A percentile compares a stretch with the other conserved stretches of the same genome.
These are phyloP conservation scores for Eurois occulta DNA, from an alignment of 2,888 invertebrate genomes.

Conservation along the genomic window DNA sequence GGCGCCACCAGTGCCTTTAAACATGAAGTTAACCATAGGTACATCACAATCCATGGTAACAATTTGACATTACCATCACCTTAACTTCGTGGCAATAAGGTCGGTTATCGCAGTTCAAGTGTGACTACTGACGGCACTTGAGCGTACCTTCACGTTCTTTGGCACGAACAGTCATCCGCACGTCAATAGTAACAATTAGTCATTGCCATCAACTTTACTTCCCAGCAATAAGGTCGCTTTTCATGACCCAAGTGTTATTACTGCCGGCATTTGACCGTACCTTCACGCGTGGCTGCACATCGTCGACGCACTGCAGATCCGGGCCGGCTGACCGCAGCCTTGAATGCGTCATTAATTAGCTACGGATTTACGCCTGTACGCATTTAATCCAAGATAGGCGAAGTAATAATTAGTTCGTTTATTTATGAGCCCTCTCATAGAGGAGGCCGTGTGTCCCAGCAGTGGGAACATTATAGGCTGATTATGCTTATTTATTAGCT, in stretches of 20 bases:
- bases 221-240: not conserved
- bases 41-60: not conserved
- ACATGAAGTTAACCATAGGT: not conserved
- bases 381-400: not conserved
- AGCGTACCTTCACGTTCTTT: not conserved
- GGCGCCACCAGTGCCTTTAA: not conserved
- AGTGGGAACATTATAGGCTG: too few species aligned
- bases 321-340: constrained; percentile 38
- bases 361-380: constrained; percentile 6
- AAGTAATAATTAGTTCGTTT: not conserved
- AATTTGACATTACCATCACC: not conserved
- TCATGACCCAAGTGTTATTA: not conserved
- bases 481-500: too few species aligned
- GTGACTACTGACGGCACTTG: not conserved
- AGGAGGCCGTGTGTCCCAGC: too few species aligned
- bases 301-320: constrained; percentile 29
- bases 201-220: not conserved
- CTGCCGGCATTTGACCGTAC: not conserved
- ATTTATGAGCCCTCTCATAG: too few species aligned
- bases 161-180: not conserved
- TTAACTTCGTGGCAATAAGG: not conserved
- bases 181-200: not conserved
- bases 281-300: constrained; percentile 25
- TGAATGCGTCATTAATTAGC: constrained; percentile 35
- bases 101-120: not conserved